A percentile compares a stretch with the other conserved stretches of the same genome.
Conservation (phyloP, 2,113 vertebrate genomes). For the Vulpes lagopus region DNA sequence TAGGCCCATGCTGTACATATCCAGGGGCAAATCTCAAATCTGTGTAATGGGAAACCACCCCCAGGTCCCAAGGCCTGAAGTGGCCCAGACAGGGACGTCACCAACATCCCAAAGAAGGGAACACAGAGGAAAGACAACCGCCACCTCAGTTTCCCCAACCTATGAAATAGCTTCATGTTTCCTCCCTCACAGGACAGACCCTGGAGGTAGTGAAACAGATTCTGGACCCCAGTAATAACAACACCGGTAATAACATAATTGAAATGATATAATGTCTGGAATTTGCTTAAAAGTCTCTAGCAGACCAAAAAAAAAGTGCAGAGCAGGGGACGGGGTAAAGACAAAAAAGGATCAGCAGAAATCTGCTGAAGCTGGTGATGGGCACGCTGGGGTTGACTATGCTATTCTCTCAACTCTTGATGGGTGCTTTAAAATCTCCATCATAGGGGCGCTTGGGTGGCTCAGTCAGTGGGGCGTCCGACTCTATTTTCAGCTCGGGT, state of each 20-base stretch:
- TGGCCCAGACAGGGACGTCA: neutral
- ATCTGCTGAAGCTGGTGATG: neutral
- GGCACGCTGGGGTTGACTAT: neutral
- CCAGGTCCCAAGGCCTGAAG: neutral
- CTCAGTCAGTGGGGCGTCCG: neutral
- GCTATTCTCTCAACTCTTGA: neutral
- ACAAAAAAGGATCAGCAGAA: neutral
- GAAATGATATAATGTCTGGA: neutral
- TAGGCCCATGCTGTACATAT: accelerated
- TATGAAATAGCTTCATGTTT: neutral
- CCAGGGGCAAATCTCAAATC: neutral
- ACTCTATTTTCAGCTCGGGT: neutral
- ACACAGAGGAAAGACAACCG: neutral
- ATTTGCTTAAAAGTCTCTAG: neutral
- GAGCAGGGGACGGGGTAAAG: neutral
- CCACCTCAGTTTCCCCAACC: neutral
- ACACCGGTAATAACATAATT: neutral
- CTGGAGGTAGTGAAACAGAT: neutral
- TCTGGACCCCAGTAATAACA: neutral
- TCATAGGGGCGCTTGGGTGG: neutral
- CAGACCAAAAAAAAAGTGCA: neutral
- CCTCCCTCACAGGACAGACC: neutral
- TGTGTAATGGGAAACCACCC: neutral
- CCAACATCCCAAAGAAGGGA: neutral
- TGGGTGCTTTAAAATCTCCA: neutral